These are phyloP conservation scores for Hipparchia sbordonii DNA, from an alignment of 2,888 invertebrate genomes.

Conservation along the genomic window DNA sequence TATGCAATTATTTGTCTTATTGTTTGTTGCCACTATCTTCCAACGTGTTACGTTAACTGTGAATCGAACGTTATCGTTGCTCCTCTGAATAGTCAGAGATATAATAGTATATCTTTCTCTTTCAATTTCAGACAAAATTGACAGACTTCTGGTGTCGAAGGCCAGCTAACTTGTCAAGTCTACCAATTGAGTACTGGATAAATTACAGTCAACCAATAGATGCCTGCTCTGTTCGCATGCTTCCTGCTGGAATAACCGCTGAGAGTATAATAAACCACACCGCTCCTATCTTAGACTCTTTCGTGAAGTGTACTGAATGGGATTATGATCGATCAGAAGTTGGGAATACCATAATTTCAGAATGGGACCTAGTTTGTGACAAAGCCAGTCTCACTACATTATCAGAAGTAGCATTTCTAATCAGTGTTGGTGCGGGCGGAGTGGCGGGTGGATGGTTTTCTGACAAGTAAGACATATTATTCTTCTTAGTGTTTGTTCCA, in stretches of 20 bases:
- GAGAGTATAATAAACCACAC: slow-evolving; percentile 66
- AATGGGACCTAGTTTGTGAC: slow-evolving; percentile 91
- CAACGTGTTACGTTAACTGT: too few species aligned
- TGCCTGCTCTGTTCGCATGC: slow-evolving; percentile 81
- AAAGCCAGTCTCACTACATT: slow-evolving; percentile 86
- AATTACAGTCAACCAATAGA: slow-evolving; percentile 85
- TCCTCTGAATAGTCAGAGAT: neutral
- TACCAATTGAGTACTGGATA: slow-evolving; percentile 84
- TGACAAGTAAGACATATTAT: slow-evolving; percentile 80
- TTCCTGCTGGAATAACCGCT: slow-evolving; percentile 61
- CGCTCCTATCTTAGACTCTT: slow-evolving; percentile 45
- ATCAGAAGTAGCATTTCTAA: slow-evolving; percentile 89
- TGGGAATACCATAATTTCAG: slow-evolving; percentile 87
- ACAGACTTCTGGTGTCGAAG: slow-evolving; percentile 87
- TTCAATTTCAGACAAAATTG: slow-evolving; percentile 81
- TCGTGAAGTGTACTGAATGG: slow-evolving; percentile 83
- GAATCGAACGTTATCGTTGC: neutral
- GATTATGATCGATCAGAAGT: slow-evolving; percentile 82
- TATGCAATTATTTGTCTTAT: neutral
- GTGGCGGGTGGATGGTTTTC: slow-evolving; percentile 90
- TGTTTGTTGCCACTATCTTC: too few species aligned
- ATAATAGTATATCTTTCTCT: neutral
- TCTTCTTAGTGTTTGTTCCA: too few species aligned
- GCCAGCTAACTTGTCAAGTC: slow-evolving; percentile 79
- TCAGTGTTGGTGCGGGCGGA: slow-evolving; percentile 91